These are phyloP conservation scores for Papilio polytes DNA, from an alignment of 1,140 invertebrate species.

Conservation along the genomic window DNA sequence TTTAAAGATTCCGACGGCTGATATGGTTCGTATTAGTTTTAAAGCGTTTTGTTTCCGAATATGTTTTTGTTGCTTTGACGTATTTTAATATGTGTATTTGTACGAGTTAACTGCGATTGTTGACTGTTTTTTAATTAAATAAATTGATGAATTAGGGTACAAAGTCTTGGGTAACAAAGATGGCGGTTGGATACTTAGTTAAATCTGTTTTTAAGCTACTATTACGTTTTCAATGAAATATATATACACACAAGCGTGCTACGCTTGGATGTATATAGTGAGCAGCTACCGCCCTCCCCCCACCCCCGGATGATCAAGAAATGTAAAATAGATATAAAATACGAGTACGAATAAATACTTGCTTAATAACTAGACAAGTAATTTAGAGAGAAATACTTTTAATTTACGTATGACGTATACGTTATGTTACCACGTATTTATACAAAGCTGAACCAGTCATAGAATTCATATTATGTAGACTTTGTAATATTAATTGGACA, in stretches of 20 bases:
- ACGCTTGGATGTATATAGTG: too few relatives aligned
- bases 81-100: constrained; percentile 9
- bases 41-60: constrained; percentile 44
- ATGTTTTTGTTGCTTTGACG: constrained; percentile 38
- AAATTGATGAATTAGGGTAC: background rate
- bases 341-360: too few relatives aligned
- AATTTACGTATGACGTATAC: background rate
- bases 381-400: too few relatives aligned
- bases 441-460: too few relatives aligned
- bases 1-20: constrained; percentile 44
- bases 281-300: too few relatives aligned
- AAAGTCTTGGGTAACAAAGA: background rate
- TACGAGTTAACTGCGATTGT: background rate
- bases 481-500: constrained; percentile 13
- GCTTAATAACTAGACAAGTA: too few relatives aligned
- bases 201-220: background rate
- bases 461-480: background rate
- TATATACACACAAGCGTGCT: background rate
- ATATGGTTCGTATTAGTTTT: constrained; percentile 46
- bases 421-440: background rate
- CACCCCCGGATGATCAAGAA: too few relatives aligned
- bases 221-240: background rate
- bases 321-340: too few relatives aligned
- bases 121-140: background rate
- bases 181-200: background rate